Evolutionary conservation across 2,888 invertebrate species (phyloP).

Genomic region (Subacronicta megacephala): DNA sequence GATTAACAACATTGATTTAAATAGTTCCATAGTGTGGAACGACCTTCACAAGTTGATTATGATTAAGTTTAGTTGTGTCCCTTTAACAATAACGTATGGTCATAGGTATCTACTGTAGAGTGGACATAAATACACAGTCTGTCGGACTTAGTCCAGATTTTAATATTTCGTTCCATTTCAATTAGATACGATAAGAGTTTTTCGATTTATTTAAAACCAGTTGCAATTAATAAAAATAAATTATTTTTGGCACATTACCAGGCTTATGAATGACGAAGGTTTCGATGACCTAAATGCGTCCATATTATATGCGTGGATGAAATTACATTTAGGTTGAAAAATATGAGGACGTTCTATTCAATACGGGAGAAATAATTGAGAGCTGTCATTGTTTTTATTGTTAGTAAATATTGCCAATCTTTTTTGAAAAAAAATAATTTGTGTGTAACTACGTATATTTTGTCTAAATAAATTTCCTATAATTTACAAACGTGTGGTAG

Average conservation of each 20-base stretch:
- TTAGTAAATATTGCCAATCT: not conserved
- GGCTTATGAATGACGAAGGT: slow-evolving; percentile 36
- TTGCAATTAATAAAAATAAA: slow-evolving; percentile 26
- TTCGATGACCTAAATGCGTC: slow-evolving; percentile 49
- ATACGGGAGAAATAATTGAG: slow-evolving; percentile 3
- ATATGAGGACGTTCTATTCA: slow-evolving; percentile 22
- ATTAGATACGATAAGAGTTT: not conserved
- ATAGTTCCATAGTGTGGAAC: slow-evolving; percentile 59
- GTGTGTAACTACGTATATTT: too few species aligned
- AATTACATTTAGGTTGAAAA: slow-evolving; percentile 41
- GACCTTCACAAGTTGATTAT: slow-evolving; percentile 62
- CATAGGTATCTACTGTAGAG: slow-evolving; percentile 34
- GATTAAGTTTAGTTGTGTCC: slow-evolving; percentile 69
- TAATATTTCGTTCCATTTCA: not conserved
- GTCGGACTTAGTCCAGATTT: slow-evolving; percentile 22
- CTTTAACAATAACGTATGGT: slow-evolving; percentile 57
- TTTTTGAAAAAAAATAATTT: too few species aligned
- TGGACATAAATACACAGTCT: slow-evolving; percentile 15
- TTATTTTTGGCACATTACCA: slow-evolving; percentile 45
- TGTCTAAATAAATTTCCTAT: slow-evolving; percentile 14
- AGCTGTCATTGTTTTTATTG: slow-evolving; percentile 4
- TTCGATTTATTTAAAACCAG: slow-evolving; percentile 3
- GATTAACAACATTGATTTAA: slow-evolving; percentile 62
- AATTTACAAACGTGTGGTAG: slow-evolving; percentile 33
- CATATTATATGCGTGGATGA: slow-evolving; percentile 20